Conservation (phyloP, 1,140 invertebrate genomes). For the Oreohelix idahoensis region DNA sequence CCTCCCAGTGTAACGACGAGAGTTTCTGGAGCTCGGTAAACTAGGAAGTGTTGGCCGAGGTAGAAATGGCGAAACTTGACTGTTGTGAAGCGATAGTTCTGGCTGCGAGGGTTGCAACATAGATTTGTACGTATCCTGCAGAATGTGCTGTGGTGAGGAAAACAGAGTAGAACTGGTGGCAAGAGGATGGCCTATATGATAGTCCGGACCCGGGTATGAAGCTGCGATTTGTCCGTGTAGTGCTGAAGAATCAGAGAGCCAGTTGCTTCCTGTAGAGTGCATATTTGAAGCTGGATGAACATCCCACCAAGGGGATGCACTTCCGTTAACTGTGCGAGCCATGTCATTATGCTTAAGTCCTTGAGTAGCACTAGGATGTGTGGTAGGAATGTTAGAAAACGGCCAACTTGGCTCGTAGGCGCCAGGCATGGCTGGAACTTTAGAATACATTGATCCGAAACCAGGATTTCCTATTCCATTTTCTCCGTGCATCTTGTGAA, state of each 20-base stretch:
- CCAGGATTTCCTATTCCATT: constrained; percentile 74
- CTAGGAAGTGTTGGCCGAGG: constrained; percentile 48
- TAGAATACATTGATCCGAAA: constrained; percentile 84
- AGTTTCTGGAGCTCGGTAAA: constrained; percentile 79
- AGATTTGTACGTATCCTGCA: constrained; percentile 96
- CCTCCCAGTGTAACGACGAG: constrained; percentile 87
- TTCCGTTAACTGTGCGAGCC: constrained; percentile 71
- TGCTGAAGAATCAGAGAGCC: constrained; percentile 75
- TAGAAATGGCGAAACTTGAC: constrained; percentile 60
- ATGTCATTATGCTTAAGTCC: constrained; percentile 76
- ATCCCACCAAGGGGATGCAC: constrained; percentile 86
- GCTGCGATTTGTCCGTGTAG: constrained; percentile 75
- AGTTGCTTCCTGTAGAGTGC: constrained; percentile 54
- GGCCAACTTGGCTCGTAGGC: constrained; percentile 91
- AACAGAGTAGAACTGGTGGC: constrained; percentile 84
- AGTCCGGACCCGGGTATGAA: constrained; percentile 88
- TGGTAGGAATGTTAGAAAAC: constrained; percentile 79
- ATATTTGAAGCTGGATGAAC: constrained; percentile 77
- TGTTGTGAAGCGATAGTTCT: constrained; percentile 52
- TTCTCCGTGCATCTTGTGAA: constrained; percentile 85
- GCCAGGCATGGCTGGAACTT: constrained; percentile 73
- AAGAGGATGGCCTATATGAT: constrained; percentile 86
- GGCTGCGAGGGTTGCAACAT: constrained; percentile 81
- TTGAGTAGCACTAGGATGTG: constrained; percentile 75
- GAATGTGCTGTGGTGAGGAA: constrained; percentile 86